Evolutionary conservation across 1,140 invertebrate species (phyloP).

Genomic region (Archegozetes longisetosus): DNA sequence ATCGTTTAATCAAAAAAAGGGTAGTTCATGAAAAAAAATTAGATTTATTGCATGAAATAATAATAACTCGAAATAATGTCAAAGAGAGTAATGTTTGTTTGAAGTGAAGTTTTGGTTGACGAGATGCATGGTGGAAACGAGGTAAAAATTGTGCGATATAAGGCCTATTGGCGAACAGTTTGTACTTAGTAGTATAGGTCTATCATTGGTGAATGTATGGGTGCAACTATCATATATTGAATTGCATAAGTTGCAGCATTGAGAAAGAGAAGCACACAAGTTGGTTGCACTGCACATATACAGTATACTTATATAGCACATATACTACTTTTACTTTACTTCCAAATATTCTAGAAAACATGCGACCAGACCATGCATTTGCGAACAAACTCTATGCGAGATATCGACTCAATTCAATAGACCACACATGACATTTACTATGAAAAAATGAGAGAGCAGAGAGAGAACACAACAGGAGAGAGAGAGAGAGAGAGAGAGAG

Average conservation of each 20-base stretch:
- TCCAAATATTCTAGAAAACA: neutral
- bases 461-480: slow-evolving; percentile 3
- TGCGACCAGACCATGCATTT: neutral
- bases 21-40: no score
- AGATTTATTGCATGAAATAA: no score
- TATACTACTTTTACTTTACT: neutral
- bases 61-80: no score
- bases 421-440: neutral
- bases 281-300: neutral
- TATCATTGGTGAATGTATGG: neutral
- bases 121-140: no score
- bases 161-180: no score
- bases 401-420: neutral
- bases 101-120: no score
- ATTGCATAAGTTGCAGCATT: neutral
- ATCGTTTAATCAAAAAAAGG: no score
- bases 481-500: slow-evolving; percentile 13
- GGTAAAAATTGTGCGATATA: no score
- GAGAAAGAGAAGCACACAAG: neutral
- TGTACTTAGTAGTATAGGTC: neutral
- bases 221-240: neutral
- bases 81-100: no score
- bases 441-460: neutral
- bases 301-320: neutral
- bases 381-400: neutral